Evolutionary conservation across 2,888 invertebrate genomes (phyloP).

Genomic region (Pollenia griseotomentosa): DNA sequence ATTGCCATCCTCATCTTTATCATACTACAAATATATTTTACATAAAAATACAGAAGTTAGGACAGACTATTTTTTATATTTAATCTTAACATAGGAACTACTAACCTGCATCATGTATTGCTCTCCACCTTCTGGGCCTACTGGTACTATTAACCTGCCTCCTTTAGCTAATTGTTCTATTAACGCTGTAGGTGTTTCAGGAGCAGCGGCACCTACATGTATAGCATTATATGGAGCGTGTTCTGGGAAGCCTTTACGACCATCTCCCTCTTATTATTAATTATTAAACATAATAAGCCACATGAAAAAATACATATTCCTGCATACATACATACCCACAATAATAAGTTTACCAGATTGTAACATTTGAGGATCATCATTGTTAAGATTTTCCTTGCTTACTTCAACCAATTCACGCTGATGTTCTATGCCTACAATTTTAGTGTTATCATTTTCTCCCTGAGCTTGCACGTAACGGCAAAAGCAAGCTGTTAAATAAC

Average conservation of each 20-base stretch:
- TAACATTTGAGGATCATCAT: constrained; percentile 89
- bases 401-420: constrained; percentile 91
- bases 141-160: constrained; percentile 95
- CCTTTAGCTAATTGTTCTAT: constrained; percentile 85
- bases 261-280: constrained; percentile 90
- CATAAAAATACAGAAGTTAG: background rate
- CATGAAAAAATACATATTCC: background rate
- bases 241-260: constrained; percentile 90
- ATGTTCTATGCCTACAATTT: constrained; percentile 95
- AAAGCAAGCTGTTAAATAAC: constrained; percentile 96
- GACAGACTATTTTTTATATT: background rate
- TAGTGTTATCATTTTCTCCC: constrained; percentile 83
- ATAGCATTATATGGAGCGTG: constrained; percentile 95
- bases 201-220: constrained; percentile 96
- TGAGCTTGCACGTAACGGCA: constrained; percentile 90
- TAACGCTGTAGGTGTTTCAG: constrained; percentile 90
- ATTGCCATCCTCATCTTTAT: constrained; percentile 93
- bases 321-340: constrained; percentile 86
- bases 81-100: background rate
- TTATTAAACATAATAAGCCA: background rate
- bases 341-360: constrained; percentile 88
- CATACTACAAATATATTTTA: constrained; percentile 87
- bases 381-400: constrained; percentile 90
- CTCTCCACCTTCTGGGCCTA: constrained; percentile 93
- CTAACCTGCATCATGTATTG: constrained; percentile 92